Evolutionary conservation across 2,113 vertebrate genomes (phyloP), one percentile per base, ranked within the genome.

Genomic region (Triplophysa tibetana): DNA sequence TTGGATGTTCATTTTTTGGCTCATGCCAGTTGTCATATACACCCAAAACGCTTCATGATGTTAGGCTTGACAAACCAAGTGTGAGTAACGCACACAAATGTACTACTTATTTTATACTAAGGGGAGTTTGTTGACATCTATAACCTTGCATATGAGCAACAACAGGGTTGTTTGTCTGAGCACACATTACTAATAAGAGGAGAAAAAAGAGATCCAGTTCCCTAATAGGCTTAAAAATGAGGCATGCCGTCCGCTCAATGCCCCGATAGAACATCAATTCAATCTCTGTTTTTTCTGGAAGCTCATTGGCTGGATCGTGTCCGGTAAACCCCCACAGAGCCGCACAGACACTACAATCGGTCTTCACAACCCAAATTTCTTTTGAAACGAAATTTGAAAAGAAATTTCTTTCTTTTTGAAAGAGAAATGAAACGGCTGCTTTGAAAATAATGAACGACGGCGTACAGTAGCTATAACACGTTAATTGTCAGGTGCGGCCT

Each of bases 371-470:
- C 50, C 12, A 52, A 41, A 41, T 60, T 24, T 19, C 8, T 23
- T 17, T 73, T n/a, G 4, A 24, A 24, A 24, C 24, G 24, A 24
- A 24, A 24, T 24, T 24, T 24, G 24, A 24, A 24, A 24, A 24
- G 24, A 24, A 24, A 24, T 24, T 1, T 24, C 24, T 24, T 24
- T 24, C 1, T 24, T 24, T 24, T 24, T 24, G 41, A 43, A 43
- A 41, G 38, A 45, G 21, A 78, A 67, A 29, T 13, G 68, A 77
- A 81, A 87, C 84, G 65, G 78, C 79, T 83, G 73, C 86, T 87
- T 88, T 3, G 79, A 48, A 88, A 92, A 91, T 88, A 91, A 91
- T 91, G 87, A 82, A 90, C 89, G 83, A 78, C 80, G 84, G 84
- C 75, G 84, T 90, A 82, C 52, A 61, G 62, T 84, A 83, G 79